Evolutionary conservation across 2,797 vertebrate genomes (phyloP), one percentile per base, ranked within the genome.

Genomic region (Chiroxiphia lanceolata): DNA sequence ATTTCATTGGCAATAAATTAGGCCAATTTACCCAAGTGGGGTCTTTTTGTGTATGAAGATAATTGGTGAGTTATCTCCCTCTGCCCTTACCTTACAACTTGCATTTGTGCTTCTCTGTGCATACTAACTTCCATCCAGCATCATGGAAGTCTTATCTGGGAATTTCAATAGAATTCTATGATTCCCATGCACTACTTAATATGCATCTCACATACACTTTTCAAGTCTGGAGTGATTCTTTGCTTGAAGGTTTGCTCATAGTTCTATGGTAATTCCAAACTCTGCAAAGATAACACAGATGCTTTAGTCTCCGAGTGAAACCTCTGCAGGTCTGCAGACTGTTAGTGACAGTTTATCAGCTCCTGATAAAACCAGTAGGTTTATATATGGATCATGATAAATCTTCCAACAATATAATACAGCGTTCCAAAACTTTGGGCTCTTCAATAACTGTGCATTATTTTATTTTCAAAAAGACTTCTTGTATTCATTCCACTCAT

Each of bases 381-480:
- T 95, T 95, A 89, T 92, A 86, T 81, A 76, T 78, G 78, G 78
- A 87, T 87, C 48, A 61, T 57, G 53, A 92, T 81, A 95, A 93
- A 89, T 82, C 78, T 93, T 92, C 38, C 79, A 95, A 70, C 81
- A 93, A 76, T n/a, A 42, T 71, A 95, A 93, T 80, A 70, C 17
- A 23, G 25, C 50, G 50, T 89, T 91, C 76, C n/a, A 80, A 94
- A 96, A 96, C 79, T 95, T 94, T 81, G 78, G 83, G 80, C 60
- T 45, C n/a, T 77, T 64, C 63, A 83, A 72, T 93, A 95, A 92
- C 75, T 96, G 94, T 92, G 74, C 59, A 71, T 65, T 81, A 77
- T 85, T 95, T 96, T 96, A 91, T 95, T 91, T 97, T 91, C 81
- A 11, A 86, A 93, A 94, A 95, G 91, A 90, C 33, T 91, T 87